These are phyloP conservation scores for Delia radicum DNA, from an alignment of 1,140 invertebrate genomes.

Conservation along the genomic window DNA sequence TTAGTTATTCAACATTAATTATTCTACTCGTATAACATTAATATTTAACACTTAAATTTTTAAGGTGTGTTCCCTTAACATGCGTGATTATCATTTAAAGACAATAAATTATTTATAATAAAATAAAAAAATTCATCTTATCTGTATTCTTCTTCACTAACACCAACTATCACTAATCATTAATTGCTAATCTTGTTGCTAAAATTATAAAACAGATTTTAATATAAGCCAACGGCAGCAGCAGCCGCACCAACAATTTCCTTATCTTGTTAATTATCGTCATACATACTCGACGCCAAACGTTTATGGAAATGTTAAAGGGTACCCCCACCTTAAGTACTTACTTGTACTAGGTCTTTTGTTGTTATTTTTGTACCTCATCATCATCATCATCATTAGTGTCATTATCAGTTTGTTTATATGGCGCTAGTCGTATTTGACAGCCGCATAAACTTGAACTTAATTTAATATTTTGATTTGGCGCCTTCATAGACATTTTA, in stretches of 20 bases:
- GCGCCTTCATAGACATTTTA: not conserved
- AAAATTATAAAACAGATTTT: too few species aligned
- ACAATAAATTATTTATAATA: not conserved
- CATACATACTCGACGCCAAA: too few species aligned
- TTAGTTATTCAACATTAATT: too few species aligned
- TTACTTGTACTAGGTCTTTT: not conserved
- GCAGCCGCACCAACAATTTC: too few species aligned
- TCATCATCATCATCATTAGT: not conserved
- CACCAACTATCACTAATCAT: too few species aligned
- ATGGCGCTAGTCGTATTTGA: not conserved
- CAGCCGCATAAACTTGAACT: not conserved
- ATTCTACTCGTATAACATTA: not conserved
- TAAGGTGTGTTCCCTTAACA: slow-evolving; percentile 1
- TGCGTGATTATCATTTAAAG: slow-evolving; percentile 1
- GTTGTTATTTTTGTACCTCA: not conserved
- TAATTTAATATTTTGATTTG: not conserved
- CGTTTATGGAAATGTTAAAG: too few species aligned
- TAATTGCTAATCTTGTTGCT: too few species aligned
- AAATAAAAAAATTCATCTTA: not conserved
- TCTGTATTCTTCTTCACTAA: not conserved
- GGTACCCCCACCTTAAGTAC: not conserved
- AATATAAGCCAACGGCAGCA: too few species aligned
- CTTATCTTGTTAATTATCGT: not conserved
- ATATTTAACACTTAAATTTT: slow-evolving; percentile 12
- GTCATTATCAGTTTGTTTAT: not conserved